Base-by-base conservation (phyloP, 2,888 invertebrate genomes). In the Belgica antarctica region DNA sequence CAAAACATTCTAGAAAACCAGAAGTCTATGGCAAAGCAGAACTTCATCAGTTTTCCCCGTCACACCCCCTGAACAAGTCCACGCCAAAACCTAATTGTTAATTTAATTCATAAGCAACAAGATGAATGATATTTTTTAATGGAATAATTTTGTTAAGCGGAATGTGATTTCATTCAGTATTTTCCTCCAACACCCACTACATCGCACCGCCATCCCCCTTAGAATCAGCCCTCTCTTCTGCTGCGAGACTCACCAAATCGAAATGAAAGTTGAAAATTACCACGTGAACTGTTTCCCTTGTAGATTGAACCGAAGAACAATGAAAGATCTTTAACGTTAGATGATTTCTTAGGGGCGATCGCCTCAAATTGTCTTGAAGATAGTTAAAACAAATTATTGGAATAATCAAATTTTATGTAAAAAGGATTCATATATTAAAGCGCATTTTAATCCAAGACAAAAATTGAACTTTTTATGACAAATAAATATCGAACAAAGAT, bases 381-480 rank as follows among this genome's bases (percentile, higher is more conserved):
- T 31, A 31, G 31, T 31, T 31, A 31, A 31, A 31, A 41, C 15
- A 2, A 41, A 41, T n/a, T 41, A 41, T n/a, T 41, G n/a, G n/a
- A 41, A 41, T 41, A 34, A 34, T 34, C 34, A 34, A n/a, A 34
- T 41, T 41, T 41, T 41, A 15, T 41, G 41, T 41, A 41, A 41
- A 41, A 15, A n/a, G 41, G 41, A 41, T 8, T 12, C 12, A 34
- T 41, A 41, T 10, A 41, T 41, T 41, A n/a, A n/a, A n/a, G n/a
- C 15, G 41, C 41, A 41, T 41, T 41, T 41, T n/a, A n/a, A 41
- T 41, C 41, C 41, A 41, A n/a, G 41, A 41, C 41, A 41, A 5
- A n/a, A n/a, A n/a, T n/a, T n/a, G n/a, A n/a, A n/a, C n/a, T n/a
- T n/a, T n/a, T n/a, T n/a, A n/a, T n/a, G n/a, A n/a, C n/a, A n/a